Base-by-base conservation (phyloP, 2,888 invertebrate species). In the Silvanus unidentatus region DNA sequence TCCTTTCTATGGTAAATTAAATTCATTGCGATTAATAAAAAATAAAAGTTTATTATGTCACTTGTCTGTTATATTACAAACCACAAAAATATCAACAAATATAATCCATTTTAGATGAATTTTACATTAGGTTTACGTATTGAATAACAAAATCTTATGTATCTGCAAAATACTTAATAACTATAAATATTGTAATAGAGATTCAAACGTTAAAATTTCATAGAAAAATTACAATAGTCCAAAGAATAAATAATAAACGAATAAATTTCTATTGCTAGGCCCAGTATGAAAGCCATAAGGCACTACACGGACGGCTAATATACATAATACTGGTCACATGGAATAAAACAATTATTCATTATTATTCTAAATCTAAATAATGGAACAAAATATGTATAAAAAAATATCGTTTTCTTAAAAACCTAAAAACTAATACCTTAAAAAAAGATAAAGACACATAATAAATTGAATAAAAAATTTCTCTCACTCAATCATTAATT, bases 21-120 rank as follows among this genome's bases (percentile, higher is more conserved):
- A 32, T 22, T 32, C 4, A 32, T 5, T 5, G 10, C 32, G 13
- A 12, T 32, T 41, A 40, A 35, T 50, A 54, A 54, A 58, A 61
- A 61, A 58, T 55, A 55, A 55, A 52, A 51, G 57, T 61, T 53
- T 59, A 61, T 59, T 59, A 57, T 51, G 53, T 51, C 58, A 57
- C 57, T 52, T 46, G 42, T 49, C 53, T 43, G 49, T 50, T 58
- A 51, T 50, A 55, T 47, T 55, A 59, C 58, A 57, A 49, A 56
- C 53, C 50, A 54, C 50, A 54, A 55, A 50, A 35, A 47, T 40
- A 36, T 49, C 49, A 57, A 50, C 50, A 52, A 52, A 49, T 42
- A 48, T 38, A 32, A 22, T 22, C 8, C 22, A 22, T 22, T 5
- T 22, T 22, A 22, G 22, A 22, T 22, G 22, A 22, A 22, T 22